Conservation (phyloP, 2,797 vertebrate genomes). For the Pipistrellus nathusii region DNA sequence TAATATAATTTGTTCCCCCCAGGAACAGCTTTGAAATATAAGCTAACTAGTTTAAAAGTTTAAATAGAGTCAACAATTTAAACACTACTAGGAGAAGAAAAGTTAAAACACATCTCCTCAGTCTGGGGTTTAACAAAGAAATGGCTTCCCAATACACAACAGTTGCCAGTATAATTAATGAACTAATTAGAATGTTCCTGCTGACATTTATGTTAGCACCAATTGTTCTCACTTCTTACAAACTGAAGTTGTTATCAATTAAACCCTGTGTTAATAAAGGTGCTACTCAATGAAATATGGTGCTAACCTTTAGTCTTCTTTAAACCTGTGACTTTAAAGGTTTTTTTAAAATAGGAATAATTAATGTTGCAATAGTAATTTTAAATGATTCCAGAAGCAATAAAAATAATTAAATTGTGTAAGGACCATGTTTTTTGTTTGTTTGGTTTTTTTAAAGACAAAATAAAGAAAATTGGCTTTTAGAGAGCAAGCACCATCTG, state of each 20-base stretch:
- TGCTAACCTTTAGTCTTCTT: conserved; percentile 45
- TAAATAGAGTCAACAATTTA: conserved; percentile 50
- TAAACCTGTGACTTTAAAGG: conserved; percentile 67
- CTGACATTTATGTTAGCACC: conserved; percentile 52
- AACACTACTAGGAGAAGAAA: conserved; percentile 9
- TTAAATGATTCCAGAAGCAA: conserved; percentile 77
- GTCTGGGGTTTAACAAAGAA: not conserved
- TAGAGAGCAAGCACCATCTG: conserved; percentile 79
- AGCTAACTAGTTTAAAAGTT: conserved; percentile 22
- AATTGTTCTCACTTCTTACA: conserved; percentile 27
- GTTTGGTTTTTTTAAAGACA: conserved; percentile 60
- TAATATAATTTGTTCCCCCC: conserved; percentile 42
- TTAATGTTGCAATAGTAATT: conserved; percentile 80
- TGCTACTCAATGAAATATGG: not conserved
- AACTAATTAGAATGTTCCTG: conserved; percentile 36
- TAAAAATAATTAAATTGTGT: conserved; percentile 82
- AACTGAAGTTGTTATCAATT: not conserved
- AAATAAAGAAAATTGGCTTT: conserved; percentile 82
- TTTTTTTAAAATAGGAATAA: conserved; percentile 75
- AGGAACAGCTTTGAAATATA: conserved; percentile 62
- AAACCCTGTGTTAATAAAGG: not conserved
- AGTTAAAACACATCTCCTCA: conserved; percentile 23
- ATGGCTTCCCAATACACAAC: not conserved
- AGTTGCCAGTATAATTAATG: not conserved
- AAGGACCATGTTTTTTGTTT: conserved; percentile 57